Conservation (phyloP, 2,797 vertebrate species). For the Acrocephalus scirpaceus region DNA sequence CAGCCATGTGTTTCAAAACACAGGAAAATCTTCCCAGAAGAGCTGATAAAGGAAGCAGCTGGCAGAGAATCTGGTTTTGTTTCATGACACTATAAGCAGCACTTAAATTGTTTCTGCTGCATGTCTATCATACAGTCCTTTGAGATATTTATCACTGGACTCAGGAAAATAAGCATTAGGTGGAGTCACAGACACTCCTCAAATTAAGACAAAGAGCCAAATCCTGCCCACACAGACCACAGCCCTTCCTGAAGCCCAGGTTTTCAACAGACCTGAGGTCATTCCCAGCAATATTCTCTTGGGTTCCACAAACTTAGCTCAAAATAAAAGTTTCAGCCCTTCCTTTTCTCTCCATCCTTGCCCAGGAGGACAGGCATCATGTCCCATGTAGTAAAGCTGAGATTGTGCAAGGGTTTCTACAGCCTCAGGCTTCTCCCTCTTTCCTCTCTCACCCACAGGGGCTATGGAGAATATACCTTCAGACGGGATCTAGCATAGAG, state of each 20-base stretch:
- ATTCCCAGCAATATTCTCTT: neutral
- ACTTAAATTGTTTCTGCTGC: neutral
- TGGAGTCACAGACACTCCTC: neutral
- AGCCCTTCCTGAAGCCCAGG: neutral
- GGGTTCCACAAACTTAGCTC: neutral
- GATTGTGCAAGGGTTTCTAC: neutral
- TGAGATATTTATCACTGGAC: neutral
- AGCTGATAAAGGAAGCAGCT: neutral
- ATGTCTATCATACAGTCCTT: neutral
- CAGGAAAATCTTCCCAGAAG: neutral
- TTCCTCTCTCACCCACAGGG: neutral
- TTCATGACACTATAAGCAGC: neutral
- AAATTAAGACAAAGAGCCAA: neutral
- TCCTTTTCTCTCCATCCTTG: neutral
- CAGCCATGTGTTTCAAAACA: neutral
- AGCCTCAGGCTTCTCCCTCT: neutral
- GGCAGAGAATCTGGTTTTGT: neutral
- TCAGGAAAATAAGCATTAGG: neutral
- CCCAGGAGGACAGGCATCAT: neutral
- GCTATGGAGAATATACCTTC: neutral
- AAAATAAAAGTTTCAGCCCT: neutral
- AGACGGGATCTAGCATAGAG: rapidly evolving
- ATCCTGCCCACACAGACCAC: neutral
- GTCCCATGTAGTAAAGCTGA: neutral
- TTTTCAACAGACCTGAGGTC: neutral